Base-by-base conservation (phyloP, 2,888 invertebrate species). In the Monopis laevigella region DNA sequence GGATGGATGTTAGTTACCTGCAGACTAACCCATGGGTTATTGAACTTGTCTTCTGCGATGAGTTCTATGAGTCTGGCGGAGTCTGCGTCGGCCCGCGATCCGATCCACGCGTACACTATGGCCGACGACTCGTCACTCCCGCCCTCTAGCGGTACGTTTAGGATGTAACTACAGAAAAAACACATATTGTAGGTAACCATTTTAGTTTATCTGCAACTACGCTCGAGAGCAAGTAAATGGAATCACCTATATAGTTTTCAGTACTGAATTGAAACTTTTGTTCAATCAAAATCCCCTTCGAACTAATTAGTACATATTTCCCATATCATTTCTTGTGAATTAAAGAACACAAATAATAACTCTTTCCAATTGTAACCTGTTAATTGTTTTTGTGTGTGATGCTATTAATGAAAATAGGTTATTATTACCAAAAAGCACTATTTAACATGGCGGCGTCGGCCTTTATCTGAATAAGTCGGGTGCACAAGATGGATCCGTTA, bases 91-190 rank as follows among this genome's bases (percentile, higher is more conserved):
- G 91, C 84, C 63, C 91, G 90, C 17, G 85, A 86, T 2, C 98
- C 98, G 56, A 97, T 88, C 98, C 98, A 98, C 38, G 94, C 94
- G 71, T 98, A 98, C 41, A 96, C 93, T 46, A 97, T 94, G 32
- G 96, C 96, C 1, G 77, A 77, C 6, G 90, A 86, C 53, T 87
- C 85, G 43, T 86, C 85, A 57, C 92, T 92, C 36, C 89, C 88
- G 52, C 91, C 91, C 61, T 93, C 94, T 61, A 96, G 91, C 30
- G 96, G 96, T 51, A 94, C 93, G 82, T 93, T 94, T 44, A 97
- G 77, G 54, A 97, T 93, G 64, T 93, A 96, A 65, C 96, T 96
- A 65, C 1, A 61, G 13, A 21, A 5, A 21, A 21, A 7, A 21
- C 24, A 21, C 8, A 7, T 21, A n/a, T n/a, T n/a, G n/a, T n/a